A percentile compares a stretch with the other conserved stretches of the same genome.
Conservation (phyloP, 2,113 vertebrate genomes). For the Microtus montanus region DNA sequence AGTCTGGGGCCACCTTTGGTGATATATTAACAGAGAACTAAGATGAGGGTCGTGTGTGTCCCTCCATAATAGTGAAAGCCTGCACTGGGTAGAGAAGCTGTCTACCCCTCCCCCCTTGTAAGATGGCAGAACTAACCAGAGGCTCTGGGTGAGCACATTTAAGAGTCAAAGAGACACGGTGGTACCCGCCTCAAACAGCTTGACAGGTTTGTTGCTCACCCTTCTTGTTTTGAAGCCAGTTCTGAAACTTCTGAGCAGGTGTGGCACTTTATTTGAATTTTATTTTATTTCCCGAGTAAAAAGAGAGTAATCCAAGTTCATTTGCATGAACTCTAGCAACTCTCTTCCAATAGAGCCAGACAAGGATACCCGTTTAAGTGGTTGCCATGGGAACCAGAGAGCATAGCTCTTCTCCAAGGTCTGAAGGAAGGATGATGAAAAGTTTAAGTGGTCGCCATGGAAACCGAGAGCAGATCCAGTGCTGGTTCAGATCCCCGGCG, state of each 20-base stretch:
- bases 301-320: slow-evolving; percentile 69
- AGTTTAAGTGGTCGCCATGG: slow-evolving; percentile 85
- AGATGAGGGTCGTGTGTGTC: not conserved
- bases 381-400: slow-evolving; percentile 84
- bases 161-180: not conserved
- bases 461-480: slow-evolving; percentile 81
- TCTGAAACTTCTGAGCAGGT: slow-evolving; percentile 56
- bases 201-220: not conserved
- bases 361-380: slow-evolving; percentile 77
- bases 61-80: not conserved
- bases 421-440: slow-evolving; percentile 83
- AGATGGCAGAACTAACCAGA: not conserved
- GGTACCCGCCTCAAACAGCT: not conserved
- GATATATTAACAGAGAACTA: not conserved
- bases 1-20: too few species aligned
- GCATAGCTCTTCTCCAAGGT: slow-evolving; percentile 76
- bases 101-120: not conserved
- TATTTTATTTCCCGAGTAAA: slow-evolving; percentile 34
- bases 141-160: not conserved
- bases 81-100: not conserved
- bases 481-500: not conserved
- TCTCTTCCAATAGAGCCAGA: slow-evolving; percentile 76
- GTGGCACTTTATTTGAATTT: slow-evolving; percentile 56
- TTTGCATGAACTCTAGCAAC: slow-evolving; percentile 72
- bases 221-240: slow-evolving; percentile 32